Base-by-base conservation (phyloP, 2,888 invertebrate genomes). In the Drosophila emarginata region DNA sequence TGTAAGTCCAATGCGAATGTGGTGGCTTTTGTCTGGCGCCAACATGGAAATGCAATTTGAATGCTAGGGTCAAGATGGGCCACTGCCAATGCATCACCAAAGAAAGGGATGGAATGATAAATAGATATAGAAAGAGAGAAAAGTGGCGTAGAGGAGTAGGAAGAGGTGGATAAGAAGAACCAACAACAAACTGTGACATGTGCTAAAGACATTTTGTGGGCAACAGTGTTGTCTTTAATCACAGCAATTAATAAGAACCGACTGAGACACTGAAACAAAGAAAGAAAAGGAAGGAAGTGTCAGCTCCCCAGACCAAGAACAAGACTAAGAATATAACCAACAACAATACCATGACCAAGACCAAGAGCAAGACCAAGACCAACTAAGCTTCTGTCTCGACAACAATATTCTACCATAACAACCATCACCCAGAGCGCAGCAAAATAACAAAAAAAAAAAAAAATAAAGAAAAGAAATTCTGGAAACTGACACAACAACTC, bases 11-110 rank as follows among this genome's bases (percentile, higher is more conserved):
- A 52, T 23, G 45, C 4, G 45, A 21, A 45, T 54, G 54, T 36
- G 32, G 39, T 23, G 60, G 71, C 45, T 66, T 71, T 67, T 74
- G 74, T 79, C 78, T 77, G 82, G 73, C 67, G 78, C 69, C 80
- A 72, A 84, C 82, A 84, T 84, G 86, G 74, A 82, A 84, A 85
- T 85, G 78, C 74, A 85, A 87, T 84, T 87, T 73, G 82, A 72
- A 70, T 84, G 66, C 74, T 74, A 62, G 81, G 83, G 82, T 87
- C 87, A 85, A 76, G 82, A 70, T 72, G 52, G 77, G 87, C 65
- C 87, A 81, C 61, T 32, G 71, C 69, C 73, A 21, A 80, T 76
- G 76, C 73, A 77, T 67, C 77, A 32, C 32, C 32, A 32, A 45
- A 45, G 45, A 45, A 45, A 45, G 45, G 11, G 18, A 45, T 6